These are phyloP conservation scores for Tortricodes alternella DNA, from an alignment of 2,888 invertebrate genomes.

Conservation along the genomic window DNA sequence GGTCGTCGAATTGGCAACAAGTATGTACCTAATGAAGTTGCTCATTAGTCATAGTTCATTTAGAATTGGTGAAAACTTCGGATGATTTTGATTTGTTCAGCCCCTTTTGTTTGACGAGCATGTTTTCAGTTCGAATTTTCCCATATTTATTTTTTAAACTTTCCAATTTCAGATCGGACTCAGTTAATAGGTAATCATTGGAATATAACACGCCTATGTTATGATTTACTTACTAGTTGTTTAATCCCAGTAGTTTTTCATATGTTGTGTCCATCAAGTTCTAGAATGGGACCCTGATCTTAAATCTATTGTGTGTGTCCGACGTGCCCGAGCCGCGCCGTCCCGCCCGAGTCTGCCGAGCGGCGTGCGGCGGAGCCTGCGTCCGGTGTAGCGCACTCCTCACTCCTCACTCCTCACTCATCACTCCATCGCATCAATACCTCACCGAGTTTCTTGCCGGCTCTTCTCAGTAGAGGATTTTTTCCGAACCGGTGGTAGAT, in stretches of 20 bases:
- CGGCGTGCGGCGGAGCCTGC: constrained; percentile 28
- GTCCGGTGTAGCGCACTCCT: no score
- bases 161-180: constrained; percentile 84
- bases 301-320: constrained; percentile 50
- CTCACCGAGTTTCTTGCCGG: no score
- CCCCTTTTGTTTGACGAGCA: constrained; percentile 48
- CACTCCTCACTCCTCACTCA: no score
- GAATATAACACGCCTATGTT: constrained; percentile 61
- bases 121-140: constrained; percentile 50
- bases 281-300: constrained; percentile 60
- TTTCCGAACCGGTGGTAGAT: no score
- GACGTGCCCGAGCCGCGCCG: constrained; percentile 35
- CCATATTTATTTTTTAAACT: constrained; percentile 71
- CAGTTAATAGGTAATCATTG: constrained; percentile 82
- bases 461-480: no score
- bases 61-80: constrained; percentile 24
- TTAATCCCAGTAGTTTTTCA: constrained; percentile 64
- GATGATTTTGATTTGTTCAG: constrained; percentile 23
- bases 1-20: constrained; percentile 37
- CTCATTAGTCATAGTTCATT: constrained; percentile 31
- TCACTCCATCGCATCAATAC: no score
- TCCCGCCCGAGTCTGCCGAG: constrained; percentile 35
- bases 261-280: constrained; percentile 51
- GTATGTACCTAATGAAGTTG: constrained; percentile 32
- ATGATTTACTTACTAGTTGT: constrained; percentile 60